Evolutionary conservation across 2,113 vertebrate species (phyloP).

Genomic region (Leucoraja erinaceus): DNA sequence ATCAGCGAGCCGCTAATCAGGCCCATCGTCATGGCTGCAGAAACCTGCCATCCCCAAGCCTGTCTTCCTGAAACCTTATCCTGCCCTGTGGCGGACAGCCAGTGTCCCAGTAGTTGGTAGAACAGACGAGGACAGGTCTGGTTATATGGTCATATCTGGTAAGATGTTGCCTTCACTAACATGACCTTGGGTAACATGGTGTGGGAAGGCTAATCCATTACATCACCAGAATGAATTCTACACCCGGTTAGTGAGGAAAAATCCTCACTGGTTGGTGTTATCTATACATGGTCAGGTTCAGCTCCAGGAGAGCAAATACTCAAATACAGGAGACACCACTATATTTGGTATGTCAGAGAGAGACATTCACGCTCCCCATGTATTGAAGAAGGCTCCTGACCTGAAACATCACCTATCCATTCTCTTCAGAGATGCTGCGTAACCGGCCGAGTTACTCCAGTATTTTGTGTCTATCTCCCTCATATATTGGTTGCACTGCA

Average conservation of each 20-base stretch:
- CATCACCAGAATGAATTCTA: neutral
- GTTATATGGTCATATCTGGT: neutral
- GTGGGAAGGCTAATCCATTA: neutral
- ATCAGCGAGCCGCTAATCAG: slow-evolving; percentile 14
- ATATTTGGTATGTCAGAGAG: neutral
- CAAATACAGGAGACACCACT: neutral
- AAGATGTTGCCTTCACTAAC: neutral
- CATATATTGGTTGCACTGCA: neutral
- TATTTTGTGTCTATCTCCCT: too few relatives aligned
- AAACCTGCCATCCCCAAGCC: slow-evolving; percentile 13
- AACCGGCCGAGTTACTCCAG: too few relatives aligned
- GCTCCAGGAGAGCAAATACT: neutral
- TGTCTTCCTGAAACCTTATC: too few relatives aligned
- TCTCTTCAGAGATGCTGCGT: too few relatives aligned
- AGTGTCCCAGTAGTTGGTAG: neutral
- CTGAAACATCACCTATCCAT: too few relatives aligned
- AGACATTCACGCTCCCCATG: neutral
- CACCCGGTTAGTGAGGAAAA: neutral
- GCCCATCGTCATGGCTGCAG: neutral
- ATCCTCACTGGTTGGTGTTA: too few relatives aligned
- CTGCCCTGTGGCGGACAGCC: neutral
- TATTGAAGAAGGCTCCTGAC: neutral
- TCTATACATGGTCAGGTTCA: neutral
- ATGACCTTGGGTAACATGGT: neutral
- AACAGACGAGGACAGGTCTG: too few relatives aligned